Evolutionary conservation across 1,140 invertebrate genomes (phyloP).

Genomic region (Solen grandis): DNA sequence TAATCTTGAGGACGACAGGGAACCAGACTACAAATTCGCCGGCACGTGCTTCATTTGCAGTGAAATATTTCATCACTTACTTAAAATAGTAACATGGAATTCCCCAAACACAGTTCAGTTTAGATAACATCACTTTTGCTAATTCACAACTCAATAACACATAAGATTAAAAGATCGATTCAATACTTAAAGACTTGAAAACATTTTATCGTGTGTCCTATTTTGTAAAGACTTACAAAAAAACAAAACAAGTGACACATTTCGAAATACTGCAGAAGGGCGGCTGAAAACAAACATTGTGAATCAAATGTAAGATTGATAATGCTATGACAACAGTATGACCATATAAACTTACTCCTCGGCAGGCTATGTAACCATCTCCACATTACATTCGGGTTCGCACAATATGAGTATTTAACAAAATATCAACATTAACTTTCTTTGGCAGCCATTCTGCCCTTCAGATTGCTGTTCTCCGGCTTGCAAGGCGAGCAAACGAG

Average conservation of each 20-base stretch:
- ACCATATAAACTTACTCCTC: conserved; percentile 14
- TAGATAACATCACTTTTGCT: too few species aligned
- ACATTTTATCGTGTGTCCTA: neutral
- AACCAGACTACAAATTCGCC: too few species aligned
- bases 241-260: neutral
- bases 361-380: conserved; percentile 48
- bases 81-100: too few species aligned
- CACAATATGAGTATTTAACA: neutral
- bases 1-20: too few species aligned
- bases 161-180: conserved; percentile 3
- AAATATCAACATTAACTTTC: neutral
- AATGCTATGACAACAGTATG: neutral
- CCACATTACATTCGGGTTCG: conserved; percentile 11
- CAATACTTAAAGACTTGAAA: conserved; percentile 14
- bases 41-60: too few species aligned
- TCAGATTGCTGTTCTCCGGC: neutral
- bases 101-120: too few species aligned
- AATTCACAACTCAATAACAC: too few species aligned
- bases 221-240: neutral
- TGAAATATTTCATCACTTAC: too few species aligned
- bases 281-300: neutral
- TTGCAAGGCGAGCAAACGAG: neutral
- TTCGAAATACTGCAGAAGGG: neutral
- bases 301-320: neutral
- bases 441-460: conserved; percentile 23